Evolutionary conservation across 1,140 invertebrate genomes (phyloP).

Genomic region (Tetraneura akinire): DNA sequence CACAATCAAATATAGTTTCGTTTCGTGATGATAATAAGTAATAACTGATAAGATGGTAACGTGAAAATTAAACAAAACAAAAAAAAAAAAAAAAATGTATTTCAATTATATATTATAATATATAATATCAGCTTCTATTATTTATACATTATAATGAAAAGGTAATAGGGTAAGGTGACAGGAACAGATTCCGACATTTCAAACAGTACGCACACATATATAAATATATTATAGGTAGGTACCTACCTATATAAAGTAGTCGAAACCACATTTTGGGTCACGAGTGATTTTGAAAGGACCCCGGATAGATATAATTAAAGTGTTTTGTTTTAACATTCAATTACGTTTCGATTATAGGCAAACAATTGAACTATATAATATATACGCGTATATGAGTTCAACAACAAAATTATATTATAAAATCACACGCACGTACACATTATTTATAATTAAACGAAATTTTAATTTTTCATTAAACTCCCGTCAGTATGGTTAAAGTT

Average conservation of each 20-base stretch:
- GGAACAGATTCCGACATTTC: constrained; percentile 12
- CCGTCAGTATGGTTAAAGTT: no score
- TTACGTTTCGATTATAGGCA: not conserved
- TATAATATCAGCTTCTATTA: not conserved
- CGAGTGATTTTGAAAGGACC: constrained; percentile 6
- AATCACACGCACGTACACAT: no score
- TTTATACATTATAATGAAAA: not conserved
- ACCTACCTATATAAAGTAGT: not conserved
- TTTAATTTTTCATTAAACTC: no score
- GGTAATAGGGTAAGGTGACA: constrained; percentile 5
- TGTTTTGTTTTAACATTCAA: constrained; percentile 22
- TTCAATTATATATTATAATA: not conserved
- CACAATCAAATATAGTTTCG: no score
- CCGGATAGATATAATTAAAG: constrained; percentile 23
- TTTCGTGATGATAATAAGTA: no score
- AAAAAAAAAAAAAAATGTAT: no score
- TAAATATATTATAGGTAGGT: constrained; percentile 1
- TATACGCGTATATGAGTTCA: not conserved
- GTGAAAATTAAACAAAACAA: no score
- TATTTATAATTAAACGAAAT: no score
- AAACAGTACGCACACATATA: no score
- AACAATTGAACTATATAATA: not conserved
- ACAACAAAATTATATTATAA: no score
- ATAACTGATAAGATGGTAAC: no score
- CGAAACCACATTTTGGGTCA: not conserved